phyloP scores from a whole-genome alignment of 2,113 vertebrate genomes.

The Triplophysa dalaica region DNA sequence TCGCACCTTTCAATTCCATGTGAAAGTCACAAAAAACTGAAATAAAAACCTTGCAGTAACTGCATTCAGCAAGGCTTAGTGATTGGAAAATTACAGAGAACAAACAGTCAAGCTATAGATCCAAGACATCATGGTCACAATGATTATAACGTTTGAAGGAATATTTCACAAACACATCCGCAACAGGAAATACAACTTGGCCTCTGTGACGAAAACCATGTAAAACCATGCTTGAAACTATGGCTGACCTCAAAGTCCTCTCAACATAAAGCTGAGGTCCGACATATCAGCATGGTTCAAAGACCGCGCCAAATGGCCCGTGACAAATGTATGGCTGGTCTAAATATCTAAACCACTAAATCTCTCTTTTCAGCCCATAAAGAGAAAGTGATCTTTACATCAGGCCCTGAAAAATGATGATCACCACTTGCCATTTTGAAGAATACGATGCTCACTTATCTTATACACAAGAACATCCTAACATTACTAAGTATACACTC shows the following conservation, averaged over 20 bases:
- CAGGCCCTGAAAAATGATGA: conserved; percentile 17
- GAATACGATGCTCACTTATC: conserved; percentile 22
- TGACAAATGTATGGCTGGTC: conserved; percentile 59
- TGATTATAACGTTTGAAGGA: background rate
- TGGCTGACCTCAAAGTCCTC: conserved; percentile 72
- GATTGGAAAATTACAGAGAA: background rate
- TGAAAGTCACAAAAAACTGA: no score
- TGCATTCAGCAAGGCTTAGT: background rate
- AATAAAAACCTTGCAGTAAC: background rate
- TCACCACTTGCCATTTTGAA: conserved; percentile 43
- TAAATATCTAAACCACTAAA: conserved; percentile 57
- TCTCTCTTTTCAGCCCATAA: conserved; percentile 53
- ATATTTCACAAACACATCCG: background rate
- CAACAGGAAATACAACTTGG: background rate
- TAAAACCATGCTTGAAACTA: conserved; percentile 65
- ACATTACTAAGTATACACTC: background rate
- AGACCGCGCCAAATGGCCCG: conserved; percentile 66
- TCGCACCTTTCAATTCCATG: background rate
- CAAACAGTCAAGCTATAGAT: background rate
- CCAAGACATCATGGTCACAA: background rate
- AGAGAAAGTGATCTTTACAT: conserved; percentile 1
- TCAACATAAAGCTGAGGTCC: conserved; percentile 70
- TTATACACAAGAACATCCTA: conserved; percentile 16
- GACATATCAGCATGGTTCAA: conserved; percentile 62
- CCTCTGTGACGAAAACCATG: background rate